Percentiles rank a stretch among this genome's conserved stretches.
These are phyloP conservation scores for Lepeophtheirus salmonis DNA, from an alignment of 1,140 invertebrate genomes.

Conservation along the genomic window DNA sequence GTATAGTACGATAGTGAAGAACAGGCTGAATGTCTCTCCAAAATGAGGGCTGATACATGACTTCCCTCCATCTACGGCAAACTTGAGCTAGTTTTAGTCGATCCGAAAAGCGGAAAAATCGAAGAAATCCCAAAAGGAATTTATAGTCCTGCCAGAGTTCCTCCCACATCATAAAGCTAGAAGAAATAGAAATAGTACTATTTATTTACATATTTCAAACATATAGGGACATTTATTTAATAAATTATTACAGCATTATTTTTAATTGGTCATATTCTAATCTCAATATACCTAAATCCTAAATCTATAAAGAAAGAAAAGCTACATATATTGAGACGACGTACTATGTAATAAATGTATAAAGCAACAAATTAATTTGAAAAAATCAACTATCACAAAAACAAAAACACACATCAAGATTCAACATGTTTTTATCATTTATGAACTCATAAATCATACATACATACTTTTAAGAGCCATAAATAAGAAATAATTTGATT, in stretches of 20 bases:
- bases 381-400: no score
- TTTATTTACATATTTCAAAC: not conserved
- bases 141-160: constrained; percentile 28
- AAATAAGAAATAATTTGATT: no score
- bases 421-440: no score
- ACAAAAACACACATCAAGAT: no score
- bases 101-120: constrained; percentile 58
- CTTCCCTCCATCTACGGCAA: constrained; percentile 61
- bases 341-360: not conserved
- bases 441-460: no score
- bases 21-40: constrained; percentile 65
- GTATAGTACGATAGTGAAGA: constrained; percentile 55
- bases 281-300: not conserved
- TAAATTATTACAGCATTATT: not conserved
- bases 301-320: not conserved
- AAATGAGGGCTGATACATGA: constrained; percentile 60
- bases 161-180: constrained; percentile 8
- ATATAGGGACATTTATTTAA: not conserved
- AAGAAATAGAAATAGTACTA: not conserved
- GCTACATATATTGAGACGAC: not conserved
- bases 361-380: no score
- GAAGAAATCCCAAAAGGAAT: constrained; percentile 60
- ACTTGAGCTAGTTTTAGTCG: constrained; percentile 54
- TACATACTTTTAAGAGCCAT: no score
- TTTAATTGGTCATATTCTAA: not conserved